These are phyloP conservation scores for Volucella inflata DNA, from an alignment of 2,888 invertebrate species.

Conservation along the genomic window DNA sequence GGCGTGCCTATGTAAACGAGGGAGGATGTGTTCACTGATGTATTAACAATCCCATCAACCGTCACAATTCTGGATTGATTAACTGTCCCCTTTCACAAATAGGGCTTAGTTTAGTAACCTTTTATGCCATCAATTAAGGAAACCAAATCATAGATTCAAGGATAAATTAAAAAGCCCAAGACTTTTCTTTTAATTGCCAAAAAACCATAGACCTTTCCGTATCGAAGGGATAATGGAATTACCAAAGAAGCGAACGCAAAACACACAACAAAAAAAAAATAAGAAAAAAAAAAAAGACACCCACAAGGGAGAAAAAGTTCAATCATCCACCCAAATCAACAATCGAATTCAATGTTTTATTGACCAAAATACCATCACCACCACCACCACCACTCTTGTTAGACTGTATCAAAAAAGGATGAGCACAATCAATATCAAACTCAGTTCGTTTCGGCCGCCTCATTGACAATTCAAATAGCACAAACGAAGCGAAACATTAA, in stretches of 20 bases:
- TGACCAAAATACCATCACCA: constrained; percentile 53
- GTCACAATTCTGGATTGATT: not conserved
- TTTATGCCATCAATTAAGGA: constrained; percentile 60
- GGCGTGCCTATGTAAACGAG: too few species aligned
- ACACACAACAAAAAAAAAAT: constrained; percentile 25
- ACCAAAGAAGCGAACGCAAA: constrained; percentile 22
- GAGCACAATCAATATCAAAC: constrained; percentile 60
- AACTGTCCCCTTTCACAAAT: constrained; percentile 1
- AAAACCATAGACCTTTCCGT: constrained; percentile 30
- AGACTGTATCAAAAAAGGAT: constrained; percentile 34
- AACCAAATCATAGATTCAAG: constrained; percentile 55
- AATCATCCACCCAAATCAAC: constrained; percentile 72
- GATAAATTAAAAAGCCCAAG: constrained; percentile 49
- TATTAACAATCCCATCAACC: not conserved
- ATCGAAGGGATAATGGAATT: constrained; percentile 64
- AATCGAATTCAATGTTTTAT: constrained; percentile 72
- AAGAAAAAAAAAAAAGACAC: constrained; percentile 21
- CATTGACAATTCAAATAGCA: constrained; percentile 74
- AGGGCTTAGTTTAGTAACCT: constrained; percentile 25
- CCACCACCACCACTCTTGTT: not conserved
- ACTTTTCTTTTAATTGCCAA: constrained; percentile 59
- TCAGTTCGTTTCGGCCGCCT: constrained; percentile 59
- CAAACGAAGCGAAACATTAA: constrained; percentile 73
- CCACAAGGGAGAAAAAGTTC: constrained; percentile 43
- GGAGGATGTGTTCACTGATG: not conserved